phyloP scores from a whole-genome alignment of 2,113 vertebrate species.

The Himantopus leucocephalus region DNA sequence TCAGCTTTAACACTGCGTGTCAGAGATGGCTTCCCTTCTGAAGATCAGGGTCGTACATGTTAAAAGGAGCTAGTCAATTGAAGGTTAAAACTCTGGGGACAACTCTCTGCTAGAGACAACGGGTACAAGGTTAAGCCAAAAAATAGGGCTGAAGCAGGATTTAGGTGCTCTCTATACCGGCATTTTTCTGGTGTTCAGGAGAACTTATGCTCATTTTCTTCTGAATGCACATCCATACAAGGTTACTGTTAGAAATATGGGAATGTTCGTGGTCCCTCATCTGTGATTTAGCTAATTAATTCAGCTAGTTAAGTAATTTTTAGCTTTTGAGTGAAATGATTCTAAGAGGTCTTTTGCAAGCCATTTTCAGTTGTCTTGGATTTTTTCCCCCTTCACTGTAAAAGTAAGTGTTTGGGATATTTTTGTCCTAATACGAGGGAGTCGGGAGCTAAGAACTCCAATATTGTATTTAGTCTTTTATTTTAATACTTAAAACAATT shows the following conservation, averaged over 20 bases:
- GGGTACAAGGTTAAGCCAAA: background rate
- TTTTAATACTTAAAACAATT: background rate
- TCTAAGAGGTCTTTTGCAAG: background rate
- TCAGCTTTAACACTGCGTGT: background rate
- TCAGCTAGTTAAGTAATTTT: background rate
- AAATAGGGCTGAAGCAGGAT: background rate
- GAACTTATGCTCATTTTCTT: background rate
- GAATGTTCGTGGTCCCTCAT: background rate
- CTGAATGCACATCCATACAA: background rate
- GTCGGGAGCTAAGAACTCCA: background rate
- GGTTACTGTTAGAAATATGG: background rate
- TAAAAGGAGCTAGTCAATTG: background rate
- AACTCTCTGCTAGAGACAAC: background rate
- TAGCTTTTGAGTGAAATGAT: background rate
- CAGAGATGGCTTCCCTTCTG: background rate
- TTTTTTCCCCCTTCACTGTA: background rate
- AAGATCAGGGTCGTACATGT: background rate
- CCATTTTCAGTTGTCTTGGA: background rate
- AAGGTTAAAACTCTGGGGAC: background rate
- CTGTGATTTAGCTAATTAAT: background rate
- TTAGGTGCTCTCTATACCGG: background rate
- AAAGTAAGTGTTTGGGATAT: background rate
- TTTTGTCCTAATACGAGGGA: background rate
- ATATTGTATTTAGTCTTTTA: background rate
- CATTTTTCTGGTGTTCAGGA: background rate